Evolutionary conservation across 64 coral and sea anemone species (phyloP).

Genomic region (Actinia tenebrosa): DNA sequence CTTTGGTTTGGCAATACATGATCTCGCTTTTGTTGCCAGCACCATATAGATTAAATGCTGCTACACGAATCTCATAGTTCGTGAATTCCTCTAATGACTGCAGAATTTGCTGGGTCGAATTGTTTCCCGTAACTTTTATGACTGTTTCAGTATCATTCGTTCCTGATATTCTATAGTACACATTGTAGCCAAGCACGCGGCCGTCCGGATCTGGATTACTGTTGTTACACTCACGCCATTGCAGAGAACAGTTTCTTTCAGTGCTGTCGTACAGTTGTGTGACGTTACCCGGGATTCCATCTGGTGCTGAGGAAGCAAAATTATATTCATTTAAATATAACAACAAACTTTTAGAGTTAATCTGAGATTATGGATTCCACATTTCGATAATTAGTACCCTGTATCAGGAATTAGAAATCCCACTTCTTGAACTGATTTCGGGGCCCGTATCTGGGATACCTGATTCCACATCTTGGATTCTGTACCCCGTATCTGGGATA

Average conservation of each 20-base stretch:
- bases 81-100: slow-evolving; percentile 21
- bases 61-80: slow-evolving; percentile 31
- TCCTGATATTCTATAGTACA: slow-evolving; percentile 31
- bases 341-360: too few species aligned
- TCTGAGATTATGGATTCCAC: too few species aligned
- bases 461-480: too few species aligned
- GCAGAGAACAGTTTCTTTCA: slow-evolving; percentile 4
- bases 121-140: slow-evolving; percentile 1
- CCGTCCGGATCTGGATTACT: slow-evolving; percentile 22
- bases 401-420: too few species aligned
- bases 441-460: too few species aligned
- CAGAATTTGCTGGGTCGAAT: slow-evolving; percentile 12
- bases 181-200: slow-evolving; percentile 22
- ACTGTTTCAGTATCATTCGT: not conserved
- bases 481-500: too few species aligned
- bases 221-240: not conserved
- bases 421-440: too few species aligned
- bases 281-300: slow-evolving; percentile 17
- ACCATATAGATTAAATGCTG: slow-evolving; percentile 35
- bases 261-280: not conserved
- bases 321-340: not conserved
- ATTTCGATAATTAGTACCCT: too few species aligned
- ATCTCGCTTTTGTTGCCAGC: slow-evolving; percentile 36
- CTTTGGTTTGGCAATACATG: slow-evolving; percentile 18
- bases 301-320: slow-evolving; percentile 12